phyloP scores from a whole-genome alignment of 1,140 invertebrate genomes.

The Ephestia elutella region DNA sequence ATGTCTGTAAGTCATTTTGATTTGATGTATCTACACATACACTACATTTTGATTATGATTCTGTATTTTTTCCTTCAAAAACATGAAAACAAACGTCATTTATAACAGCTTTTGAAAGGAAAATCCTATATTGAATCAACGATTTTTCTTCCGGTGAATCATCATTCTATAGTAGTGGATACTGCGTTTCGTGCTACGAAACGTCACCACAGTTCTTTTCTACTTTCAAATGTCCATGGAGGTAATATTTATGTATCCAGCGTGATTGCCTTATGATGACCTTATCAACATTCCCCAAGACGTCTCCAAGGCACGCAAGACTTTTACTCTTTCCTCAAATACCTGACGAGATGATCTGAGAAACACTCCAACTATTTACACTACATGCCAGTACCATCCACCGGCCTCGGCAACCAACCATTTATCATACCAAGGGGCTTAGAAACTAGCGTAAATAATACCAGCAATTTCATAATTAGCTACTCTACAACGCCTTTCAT shows the following conservation, averaged over 20 bases:
- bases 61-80: too few relatives aligned
- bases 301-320: not conserved
- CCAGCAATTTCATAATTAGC: not conserved
- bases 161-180: too few relatives aligned
- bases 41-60: too few relatives aligned
- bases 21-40: too few relatives aligned
- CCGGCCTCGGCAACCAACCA: not conserved
- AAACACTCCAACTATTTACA: not conserved
- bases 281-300: not conserved
- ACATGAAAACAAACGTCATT: too few relatives aligned
- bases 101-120: too few relatives aligned
- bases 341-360: not conserved
- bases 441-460: not conserved
- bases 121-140: too few relatives aligned
- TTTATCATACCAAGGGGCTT: not conserved
- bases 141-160: too few relatives aligned
- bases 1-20: too few relatives aligned
- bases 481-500: not conserved
- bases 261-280: not conserved
- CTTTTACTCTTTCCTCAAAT: not conserved
- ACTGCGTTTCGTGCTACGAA: too few relatives aligned
- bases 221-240: too few relatives aligned
- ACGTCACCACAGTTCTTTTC: too few relatives aligned
- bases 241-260: not conserved
- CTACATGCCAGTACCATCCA: not conserved